A percentile compares a stretch with the other conserved stretches of the same genome.
phyloP scores from a whole-genome alignment of 2,797 vertebrate genomes.

The Lutjanus campechanus region DNA sequence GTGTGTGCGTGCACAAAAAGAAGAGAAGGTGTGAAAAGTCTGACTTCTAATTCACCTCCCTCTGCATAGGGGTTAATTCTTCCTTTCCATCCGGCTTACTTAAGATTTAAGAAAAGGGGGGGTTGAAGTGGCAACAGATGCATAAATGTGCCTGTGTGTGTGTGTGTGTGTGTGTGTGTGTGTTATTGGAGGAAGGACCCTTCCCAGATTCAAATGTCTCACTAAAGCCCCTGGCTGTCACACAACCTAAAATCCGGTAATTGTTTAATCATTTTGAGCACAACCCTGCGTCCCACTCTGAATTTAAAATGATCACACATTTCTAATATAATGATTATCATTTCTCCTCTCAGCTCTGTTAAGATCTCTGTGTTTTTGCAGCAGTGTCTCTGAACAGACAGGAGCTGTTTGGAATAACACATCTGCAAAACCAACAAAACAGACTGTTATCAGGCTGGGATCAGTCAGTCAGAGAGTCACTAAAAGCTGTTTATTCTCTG shows the following conservation, averaged over 20 bases:
- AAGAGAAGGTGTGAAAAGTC: constrained; percentile 77
- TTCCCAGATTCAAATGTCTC: constrained; percentile 21
- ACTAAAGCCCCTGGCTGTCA: constrained; percentile 5
- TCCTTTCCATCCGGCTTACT: constrained; percentile 74
- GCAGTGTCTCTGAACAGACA: constrained; percentile 28
- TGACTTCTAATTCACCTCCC: constrained; percentile 81
- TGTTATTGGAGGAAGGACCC: constrained; percentile 12
- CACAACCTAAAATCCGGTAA: constrained; percentile 22
- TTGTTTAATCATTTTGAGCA: constrained; percentile 30
- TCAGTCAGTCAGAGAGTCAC: constrained; percentile 47
- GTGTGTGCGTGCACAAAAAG: constrained; percentile 19
- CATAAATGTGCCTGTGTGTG: constrained; percentile 47
- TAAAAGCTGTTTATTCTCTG: constrained; percentile 35
- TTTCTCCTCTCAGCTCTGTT: constrained; percentile 11
- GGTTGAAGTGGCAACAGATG: constrained; percentile 67
- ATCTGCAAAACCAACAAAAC: constrained; percentile 60
- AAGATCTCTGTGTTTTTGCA: constrained; percentile 23
- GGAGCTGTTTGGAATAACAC: constrained; percentile 62
- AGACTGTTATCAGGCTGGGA: constrained; percentile 57
- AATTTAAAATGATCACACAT: constrained; percentile 8
- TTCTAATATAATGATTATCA: background rate
- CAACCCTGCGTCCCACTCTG: background rate
- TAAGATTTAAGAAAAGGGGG: constrained; percentile 49
- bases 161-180: constrained; percentile 20
- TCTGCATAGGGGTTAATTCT: constrained; percentile 78